These are phyloP conservation scores for Solea solea DNA, from an alignment of 2,113 vertebrate species.

Conservation along the genomic window DNA sequence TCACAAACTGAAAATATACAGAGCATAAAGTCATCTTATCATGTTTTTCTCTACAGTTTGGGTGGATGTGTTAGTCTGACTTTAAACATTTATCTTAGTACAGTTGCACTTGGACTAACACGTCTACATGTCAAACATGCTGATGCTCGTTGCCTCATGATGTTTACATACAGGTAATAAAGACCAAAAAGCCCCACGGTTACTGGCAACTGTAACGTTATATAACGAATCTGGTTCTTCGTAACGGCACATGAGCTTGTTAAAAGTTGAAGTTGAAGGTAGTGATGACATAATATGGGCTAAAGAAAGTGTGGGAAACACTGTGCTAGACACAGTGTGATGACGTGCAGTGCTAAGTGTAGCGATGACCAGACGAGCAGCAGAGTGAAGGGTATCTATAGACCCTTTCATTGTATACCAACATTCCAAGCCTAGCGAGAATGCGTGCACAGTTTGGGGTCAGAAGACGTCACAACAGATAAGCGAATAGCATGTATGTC, in stretches of 20 bases:
- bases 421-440: too few species aligned
- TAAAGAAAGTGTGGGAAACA: too few species aligned
- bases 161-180: slow-evolving; percentile 34
- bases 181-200: background rate
- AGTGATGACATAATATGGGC: background rate
- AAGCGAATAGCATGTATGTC: too few species aligned
- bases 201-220: slow-evolving; percentile 42
- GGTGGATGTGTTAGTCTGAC: too few species aligned
- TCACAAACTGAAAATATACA: too few species aligned
- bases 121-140: background rate
- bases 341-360: slow-evolving; percentile 51
- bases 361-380: slow-evolving; percentile 27
- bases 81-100: too few species aligned
- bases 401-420: too few species aligned
- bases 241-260: slow-evolving; percentile 2
- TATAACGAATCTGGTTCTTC: slow-evolving; percentile 5
- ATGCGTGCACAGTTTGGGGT: too few species aligned
- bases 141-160: slow-evolving; percentile 10
- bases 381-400: slow-evolving; percentile 21
- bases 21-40: too few species aligned
- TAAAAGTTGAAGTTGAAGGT: background rate
- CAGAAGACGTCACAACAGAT: too few species aligned
- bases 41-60: too few species aligned
- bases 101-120: too few species aligned
- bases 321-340: slow-evolving; percentile 10